Evolutionary conservation across 1,140 invertebrate species (phyloP), one percentile per base, ranked within the genome.

Genomic region (Dreissena rostriformis): DNA sequence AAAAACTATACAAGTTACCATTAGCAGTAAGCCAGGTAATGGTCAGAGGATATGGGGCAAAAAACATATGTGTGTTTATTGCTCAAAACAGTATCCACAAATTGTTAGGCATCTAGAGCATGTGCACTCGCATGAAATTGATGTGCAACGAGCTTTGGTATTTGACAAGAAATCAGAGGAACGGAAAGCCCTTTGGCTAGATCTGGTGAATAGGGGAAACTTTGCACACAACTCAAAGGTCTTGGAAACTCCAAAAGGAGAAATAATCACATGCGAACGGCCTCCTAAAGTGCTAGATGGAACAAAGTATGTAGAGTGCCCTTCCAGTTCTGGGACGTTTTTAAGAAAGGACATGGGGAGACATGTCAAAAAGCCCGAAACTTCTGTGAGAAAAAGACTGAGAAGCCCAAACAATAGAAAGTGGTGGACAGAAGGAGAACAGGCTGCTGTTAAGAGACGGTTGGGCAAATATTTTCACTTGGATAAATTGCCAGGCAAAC

Each of bases 61-160:
- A 70, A 68, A 70, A 57, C 77, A 79, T 79, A 8, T 52, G 0
- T 70, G 77, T 53, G 10, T 70, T 55, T 79, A 79, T 52, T 79
- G 77, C 49, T 49, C 0, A 29, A 79, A 79, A 17, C 65, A 55
- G 26, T 79, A 70, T 57, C 22, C 66, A 15, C 68, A 79, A 55
- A 55, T 76, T 76, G 65, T 67, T 53, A 68, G 77, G 55, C 77
- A 70, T 55, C 29, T 79, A 4, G 77, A 79, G 17, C 61, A 68
- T n/a, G 49, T 68, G 14, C 77, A 79, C 52, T 19, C 26, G 26
- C 53, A 6, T 55, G 77, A 79, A 68, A 5, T 79, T 14, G 77
- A 68, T 49, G 77, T 79, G 8, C 77, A 79, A 79, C 68, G 22
- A 70, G 77, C 77, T 26, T 79, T 79, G 49, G 77, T 65, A 17